These are phyloP conservation scores for Erebia palarica DNA, from an alignment of 2,888 invertebrate species.

Conservation along the genomic window DNA sequence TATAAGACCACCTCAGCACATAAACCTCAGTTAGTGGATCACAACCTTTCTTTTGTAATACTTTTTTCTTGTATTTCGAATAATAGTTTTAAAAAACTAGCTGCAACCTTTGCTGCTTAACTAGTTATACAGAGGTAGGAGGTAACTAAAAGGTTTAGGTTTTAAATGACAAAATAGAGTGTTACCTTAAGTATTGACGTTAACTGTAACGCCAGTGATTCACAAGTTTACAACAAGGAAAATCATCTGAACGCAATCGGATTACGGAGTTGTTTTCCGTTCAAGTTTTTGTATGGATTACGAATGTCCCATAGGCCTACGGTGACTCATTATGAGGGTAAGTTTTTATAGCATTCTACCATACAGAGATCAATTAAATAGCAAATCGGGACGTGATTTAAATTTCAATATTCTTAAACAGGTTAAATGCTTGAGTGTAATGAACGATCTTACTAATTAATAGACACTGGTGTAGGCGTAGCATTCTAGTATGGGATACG, in stretches of 20 bases:
- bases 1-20: too few relatives aligned
- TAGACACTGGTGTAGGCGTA: background rate
- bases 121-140: too few relatives aligned
- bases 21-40: too few relatives aligned
- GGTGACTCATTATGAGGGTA: constrained; percentile 3
- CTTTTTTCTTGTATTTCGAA: too few relatives aligned
- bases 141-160: too few relatives aligned
- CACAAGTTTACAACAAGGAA: constrained; percentile 31
- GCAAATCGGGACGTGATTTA: background rate
- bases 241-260: constrained; percentile 22
- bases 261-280: constrained; percentile 18
- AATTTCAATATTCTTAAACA: background rate
- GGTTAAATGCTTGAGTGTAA: background rate
- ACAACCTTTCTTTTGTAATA: too few relatives aligned
- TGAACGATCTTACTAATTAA: background rate
- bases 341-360: background rate
- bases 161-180: background rate
- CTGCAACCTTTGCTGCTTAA: too few relatives aligned
- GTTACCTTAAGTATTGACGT: background rate
- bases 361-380: constrained; percentile 6
- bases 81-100: too few relatives aligned
- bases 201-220: constrained; percentile 31
- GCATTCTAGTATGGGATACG: too few relatives aligned
- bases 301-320: background rate
- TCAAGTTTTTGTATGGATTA: constrained; percentile 18